Evolutionary conservation across 1,140 invertebrate species (phyloP).

Genomic region (Episyrphus balteatus): DNA sequence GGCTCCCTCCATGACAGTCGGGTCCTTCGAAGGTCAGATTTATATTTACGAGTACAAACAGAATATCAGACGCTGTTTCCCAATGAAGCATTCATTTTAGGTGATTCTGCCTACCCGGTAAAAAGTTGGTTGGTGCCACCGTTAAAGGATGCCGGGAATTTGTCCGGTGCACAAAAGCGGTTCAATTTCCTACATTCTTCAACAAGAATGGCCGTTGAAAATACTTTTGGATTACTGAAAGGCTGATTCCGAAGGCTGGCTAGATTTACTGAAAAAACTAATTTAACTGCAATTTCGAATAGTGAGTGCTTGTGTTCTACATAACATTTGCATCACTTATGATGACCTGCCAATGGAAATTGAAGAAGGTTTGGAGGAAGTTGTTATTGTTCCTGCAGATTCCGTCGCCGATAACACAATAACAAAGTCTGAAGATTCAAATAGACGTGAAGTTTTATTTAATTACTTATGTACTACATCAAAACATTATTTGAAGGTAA

Average conservation of each 20-base stretch:
- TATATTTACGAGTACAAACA: not conserved
- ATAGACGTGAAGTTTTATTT: too few relatives aligned
- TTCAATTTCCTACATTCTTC: not conserved
- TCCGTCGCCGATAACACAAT: too few relatives aligned
- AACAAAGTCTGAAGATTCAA: too few relatives aligned
- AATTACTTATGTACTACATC: too few relatives aligned
- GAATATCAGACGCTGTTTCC: not conserved
- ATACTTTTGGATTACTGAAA: too few relatives aligned
- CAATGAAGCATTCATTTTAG: constrained; percentile 5
- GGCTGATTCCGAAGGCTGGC: not conserved
- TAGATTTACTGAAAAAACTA: not conserved
- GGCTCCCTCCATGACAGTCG: not conserved
- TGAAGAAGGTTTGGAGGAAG: too few relatives aligned
- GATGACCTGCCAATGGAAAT: too few relatives aligned
- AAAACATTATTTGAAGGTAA: too few relatives aligned
- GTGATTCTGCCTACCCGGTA: constrained; percentile 9
- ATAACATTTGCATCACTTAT: not conserved
- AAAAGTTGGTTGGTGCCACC: constrained; percentile 7
- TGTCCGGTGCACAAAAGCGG: constrained; percentile 3
- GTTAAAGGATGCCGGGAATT: constrained; percentile 5
- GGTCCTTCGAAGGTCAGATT: constrained; percentile 1
- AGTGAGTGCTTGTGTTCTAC: not conserved
- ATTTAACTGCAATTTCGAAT: not conserved
- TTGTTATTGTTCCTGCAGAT: too few relatives aligned
- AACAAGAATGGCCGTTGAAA: too few relatives aligned